phyloP scores from a whole-genome alignment of 2,888 invertebrate genomes.

The Nymphalis polychloros region DNA sequence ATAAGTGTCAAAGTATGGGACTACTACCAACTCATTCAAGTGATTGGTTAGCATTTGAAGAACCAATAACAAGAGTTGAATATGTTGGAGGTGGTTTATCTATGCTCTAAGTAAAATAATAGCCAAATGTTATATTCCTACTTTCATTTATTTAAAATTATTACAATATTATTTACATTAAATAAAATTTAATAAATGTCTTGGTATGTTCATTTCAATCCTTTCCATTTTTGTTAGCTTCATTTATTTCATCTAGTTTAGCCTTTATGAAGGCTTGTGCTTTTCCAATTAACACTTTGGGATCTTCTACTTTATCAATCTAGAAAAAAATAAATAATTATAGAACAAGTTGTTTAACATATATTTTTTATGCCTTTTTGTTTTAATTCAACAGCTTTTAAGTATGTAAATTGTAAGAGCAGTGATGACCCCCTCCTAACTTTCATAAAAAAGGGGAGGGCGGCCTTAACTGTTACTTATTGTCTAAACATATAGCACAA shows the following conservation, averaged over 20 bases:
- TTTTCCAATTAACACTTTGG: conserved; percentile 86
- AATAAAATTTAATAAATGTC: conserved; percentile 45
- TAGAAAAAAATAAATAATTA: conserved; percentile 61
- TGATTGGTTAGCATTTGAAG: conserved; percentile 98
- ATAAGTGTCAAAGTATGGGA: conserved; percentile 99
- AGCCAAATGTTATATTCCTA: conserved; percentile 53
- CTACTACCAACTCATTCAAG: conserved; percentile 97
- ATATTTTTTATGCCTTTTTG: too few species aligned
- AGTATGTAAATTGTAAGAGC: too few species aligned
- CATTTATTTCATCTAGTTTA: conserved; percentile 72
- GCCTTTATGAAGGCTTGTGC: conserved; percentile 86
- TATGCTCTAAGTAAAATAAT: conserved; percentile 71
- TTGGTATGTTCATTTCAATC: conserved; percentile 39
- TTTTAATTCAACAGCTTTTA: too few species aligned
- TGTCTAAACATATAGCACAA: too few species aligned
- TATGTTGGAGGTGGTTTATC: conserved; percentile 92
- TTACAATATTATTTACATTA: conserved; percentile 65
- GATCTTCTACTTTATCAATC: conserved; percentile 94
- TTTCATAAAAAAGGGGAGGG: too few species aligned
- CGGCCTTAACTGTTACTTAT: too few species aligned
- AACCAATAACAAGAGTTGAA: conserved; percentile 92
- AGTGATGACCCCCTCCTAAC: too few species aligned
- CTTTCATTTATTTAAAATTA: conserved; percentile 56
- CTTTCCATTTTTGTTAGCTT: conserved; percentile 65
- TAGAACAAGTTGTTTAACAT: too few species aligned